phyloP scores from a whole-genome alignment of 2,797 vertebrate species.

The Threskiornis aethiopicus region DNA sequence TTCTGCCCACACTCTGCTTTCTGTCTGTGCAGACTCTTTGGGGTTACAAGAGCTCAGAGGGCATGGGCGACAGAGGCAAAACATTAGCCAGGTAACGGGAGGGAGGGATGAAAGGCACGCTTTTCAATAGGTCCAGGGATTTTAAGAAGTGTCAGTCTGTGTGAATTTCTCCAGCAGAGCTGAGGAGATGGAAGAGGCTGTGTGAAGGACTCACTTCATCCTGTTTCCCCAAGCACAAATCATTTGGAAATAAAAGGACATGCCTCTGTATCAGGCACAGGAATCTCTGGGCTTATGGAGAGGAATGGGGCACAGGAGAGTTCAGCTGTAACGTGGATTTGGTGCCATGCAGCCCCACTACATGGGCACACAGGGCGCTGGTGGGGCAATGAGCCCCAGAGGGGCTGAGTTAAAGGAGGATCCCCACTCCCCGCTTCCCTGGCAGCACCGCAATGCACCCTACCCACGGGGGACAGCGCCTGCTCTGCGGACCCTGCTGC shows the following conservation, averaged over 20 bases:
- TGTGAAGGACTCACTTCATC: neutral
- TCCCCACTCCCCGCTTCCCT: rapidly evolving
- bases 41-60: neutral
- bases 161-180: neutral
- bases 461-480: rapidly evolving
- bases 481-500: rapidly evolving
- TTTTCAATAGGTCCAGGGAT: neutral
- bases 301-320: neutral
- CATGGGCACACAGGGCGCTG: neutral
- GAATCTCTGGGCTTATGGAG: neutral
- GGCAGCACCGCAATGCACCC: rapidly evolving
- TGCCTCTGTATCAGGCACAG: neutral
- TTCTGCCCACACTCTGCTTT: neutral
- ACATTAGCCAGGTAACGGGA: rapidly evolving
- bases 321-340: neutral
- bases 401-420: neutral
- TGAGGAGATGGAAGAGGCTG: neutral
- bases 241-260: neutral
- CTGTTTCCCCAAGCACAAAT: neutral
- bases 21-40: neutral
- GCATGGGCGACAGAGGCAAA: neutral
- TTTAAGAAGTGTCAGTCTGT: neutral
- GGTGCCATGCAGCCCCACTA: rapidly evolving
- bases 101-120: too few species aligned
- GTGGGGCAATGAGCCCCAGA: neutral